Base-by-base conservation (phyloP, 2,797 vertebrate species). In the Melanotaenia nigrans region DNA sequence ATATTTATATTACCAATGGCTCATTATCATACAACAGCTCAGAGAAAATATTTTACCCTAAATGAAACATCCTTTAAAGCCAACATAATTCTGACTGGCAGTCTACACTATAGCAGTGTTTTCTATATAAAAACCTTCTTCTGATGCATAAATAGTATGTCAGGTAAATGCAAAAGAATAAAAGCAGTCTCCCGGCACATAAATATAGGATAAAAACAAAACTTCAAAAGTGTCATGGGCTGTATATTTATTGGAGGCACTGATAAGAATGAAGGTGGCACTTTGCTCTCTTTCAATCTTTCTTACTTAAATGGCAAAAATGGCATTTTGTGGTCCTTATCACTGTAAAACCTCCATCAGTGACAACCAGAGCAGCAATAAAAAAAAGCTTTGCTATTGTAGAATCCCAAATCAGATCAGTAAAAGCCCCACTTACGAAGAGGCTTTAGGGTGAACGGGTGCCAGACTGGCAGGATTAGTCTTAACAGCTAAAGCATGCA, bases 381-480 rank as follows among this genome's bases (percentile, higher is more conserved):
- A 20, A 61, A 10, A 61, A 59, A 68, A 47, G 40, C 8, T 63
- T 83, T 82, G 67, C 55, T 42, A 70, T 79, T 74, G 71, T 58
- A 20, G 65, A 71, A 77, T 87, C 75, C 73, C 47, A 69, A 78
- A 82, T 81, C 75, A 70, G 87, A 82, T 84, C 59, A 83, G 76
- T 68, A 75, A 79, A 77, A 65, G 77, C 80, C 73, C 18, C 60
- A 51, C 72, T 77, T 68, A 61, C 45, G 33, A 66, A 0, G 68
- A 47, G 75, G 73, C 67, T 87, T 87, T 82, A 49, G 67, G 77
- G 70, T 70, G 81, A 67, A 32, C 14, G 68, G 79, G 71, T 76
- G 84, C 87, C 87, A 86, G 83, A 81, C 81, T 77, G n/a, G 79
- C 76, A 82, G 88, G 87, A 90, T 92, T 90, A 87, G 85, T 85